phyloP scores from a whole-genome alignment of 2,888 invertebrate species.

The Agrotis puta region DNA sequence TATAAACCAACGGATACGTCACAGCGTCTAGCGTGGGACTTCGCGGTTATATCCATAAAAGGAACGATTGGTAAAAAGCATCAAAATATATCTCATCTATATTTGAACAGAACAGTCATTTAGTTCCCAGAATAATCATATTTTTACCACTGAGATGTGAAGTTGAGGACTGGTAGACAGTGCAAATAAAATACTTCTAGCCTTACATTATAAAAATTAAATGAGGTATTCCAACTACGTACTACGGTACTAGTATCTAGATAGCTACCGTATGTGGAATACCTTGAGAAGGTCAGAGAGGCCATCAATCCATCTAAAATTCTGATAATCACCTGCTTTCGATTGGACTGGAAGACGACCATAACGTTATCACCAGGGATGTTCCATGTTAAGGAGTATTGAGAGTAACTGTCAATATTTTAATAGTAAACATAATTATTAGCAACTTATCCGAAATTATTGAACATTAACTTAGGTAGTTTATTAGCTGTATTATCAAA shows the following conservation, averaged over 20 bases:
- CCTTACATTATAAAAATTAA: too few relatives aligned
- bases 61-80: slow-evolving; percentile 2
- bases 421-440: too few relatives aligned
- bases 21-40: slow-evolving; percentile 13
- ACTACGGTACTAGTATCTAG: too few relatives aligned
- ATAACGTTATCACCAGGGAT: too few relatives aligned
- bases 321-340: too few relatives aligned
- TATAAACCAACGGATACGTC: slow-evolving; percentile 1
- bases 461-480: not conserved
- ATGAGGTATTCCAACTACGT: too few relatives aligned
- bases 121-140: slow-evolving; percentile 21
- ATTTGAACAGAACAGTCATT: slow-evolving; percentile 12
- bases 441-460: not conserved
- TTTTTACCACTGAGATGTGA: slow-evolving; percentile 4
- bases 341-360: too few relatives aligned
- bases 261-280: too few relatives aligned
- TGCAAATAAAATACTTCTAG: not conserved
- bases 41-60: slow-evolving; percentile 2
- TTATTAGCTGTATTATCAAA: slow-evolving; percentile 1
- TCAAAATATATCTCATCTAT: not conserved
- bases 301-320: too few relatives aligned
- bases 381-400: too few relatives aligned
- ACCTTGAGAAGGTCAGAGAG: too few relatives aligned
- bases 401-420: too few relatives aligned
- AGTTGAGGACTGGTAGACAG: not conserved